Percentiles rank a stretch among this genome's conserved stretches.
These are phyloP conservation scores for Florisuga fusca DNA, from an alignment of 2,797 vertebrate genomes.

Conservation along the genomic window DNA sequence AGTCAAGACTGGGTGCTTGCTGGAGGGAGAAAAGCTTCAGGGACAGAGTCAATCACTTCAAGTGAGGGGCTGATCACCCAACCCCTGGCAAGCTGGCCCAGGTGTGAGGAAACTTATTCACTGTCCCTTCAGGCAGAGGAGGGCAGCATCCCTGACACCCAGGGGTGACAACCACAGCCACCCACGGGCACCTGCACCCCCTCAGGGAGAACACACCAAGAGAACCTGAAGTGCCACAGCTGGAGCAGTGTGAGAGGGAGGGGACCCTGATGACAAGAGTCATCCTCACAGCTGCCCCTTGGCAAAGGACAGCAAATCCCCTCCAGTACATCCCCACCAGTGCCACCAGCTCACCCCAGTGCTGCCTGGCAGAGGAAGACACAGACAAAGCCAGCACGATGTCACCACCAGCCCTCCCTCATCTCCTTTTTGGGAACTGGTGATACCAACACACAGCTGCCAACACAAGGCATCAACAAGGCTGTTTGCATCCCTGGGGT, in stretches of 20 bases:
- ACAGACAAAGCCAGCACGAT: not conserved
- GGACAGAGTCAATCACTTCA: not conserved
- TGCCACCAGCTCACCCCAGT: not conserved
- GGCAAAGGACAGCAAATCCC: not conserved
- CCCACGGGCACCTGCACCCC: not conserved
- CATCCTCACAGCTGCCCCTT: fast-evolving
- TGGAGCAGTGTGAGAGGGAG: not conserved
- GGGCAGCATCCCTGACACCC: fast-evolving
- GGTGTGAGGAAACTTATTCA: not conserved
- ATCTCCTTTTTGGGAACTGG: not conserved
- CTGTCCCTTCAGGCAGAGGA: not conserved
- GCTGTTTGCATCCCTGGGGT: fast-evolving
- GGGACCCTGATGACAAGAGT: not conserved
- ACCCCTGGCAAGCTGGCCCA: fast-evolving
- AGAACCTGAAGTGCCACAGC: not conserved
- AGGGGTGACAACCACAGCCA: not conserved
- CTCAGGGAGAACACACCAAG: not conserved
- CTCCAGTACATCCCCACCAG: not conserved
- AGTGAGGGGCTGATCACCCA: not conserved
- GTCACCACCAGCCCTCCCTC: not conserved
- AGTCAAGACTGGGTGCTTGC: not conserved
- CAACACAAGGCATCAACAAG: not conserved
- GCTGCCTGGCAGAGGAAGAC: not conserved
- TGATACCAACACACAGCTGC: fast-evolving
- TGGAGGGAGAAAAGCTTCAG: not conserved